Evolutionary conservation across 2,888 invertebrate genomes (phyloP).

Genomic region (Chalcosyrphus nemorum): DNA sequence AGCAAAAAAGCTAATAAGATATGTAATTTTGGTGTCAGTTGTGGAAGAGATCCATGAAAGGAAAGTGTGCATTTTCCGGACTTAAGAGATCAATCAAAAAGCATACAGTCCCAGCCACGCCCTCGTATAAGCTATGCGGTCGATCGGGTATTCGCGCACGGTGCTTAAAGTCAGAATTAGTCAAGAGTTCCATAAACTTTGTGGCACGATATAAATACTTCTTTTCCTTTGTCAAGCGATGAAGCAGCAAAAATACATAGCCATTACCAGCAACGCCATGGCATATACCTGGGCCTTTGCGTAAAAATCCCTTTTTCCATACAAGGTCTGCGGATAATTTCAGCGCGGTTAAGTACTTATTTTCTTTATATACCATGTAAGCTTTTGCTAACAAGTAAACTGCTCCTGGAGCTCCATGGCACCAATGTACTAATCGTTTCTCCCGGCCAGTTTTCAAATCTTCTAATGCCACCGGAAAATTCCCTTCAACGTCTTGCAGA

Average conservation of each 20-base stretch:
- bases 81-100: conserved; percentile 89
- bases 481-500: conserved; percentile 87
- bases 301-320: conserved; percentile 91
- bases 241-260: conserved; percentile 90
- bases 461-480: conserved; percentile 90
- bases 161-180: conserved; percentile 85
- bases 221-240: conserved; percentile 88
- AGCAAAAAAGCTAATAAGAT: conserved; percentile 20
- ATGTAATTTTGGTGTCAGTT: conserved; percentile 46
- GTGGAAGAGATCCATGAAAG: conserved; percentile 88
- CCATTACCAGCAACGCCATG: conserved; percentile 94
- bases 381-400: conserved; percentile 92
- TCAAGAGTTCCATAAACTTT: conserved; percentile 90
- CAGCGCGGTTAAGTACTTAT: conserved; percentile 88
- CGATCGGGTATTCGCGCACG: conserved; percentile 90
- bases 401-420: conserved; percentile 93
- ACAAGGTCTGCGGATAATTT: conserved; percentile 88
- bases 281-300: conserved; percentile 94
- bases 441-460: conserved; percentile 83
- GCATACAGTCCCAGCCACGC: conserved; percentile 92
- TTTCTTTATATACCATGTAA: conserved; percentile 88
- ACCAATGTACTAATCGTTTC: conserved; percentile 93
- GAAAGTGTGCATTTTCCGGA: conserved; percentile 90
- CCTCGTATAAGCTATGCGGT: conserved; percentile 92
- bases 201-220: conserved; percentile 89